Evolutionary conservation across 2,113 vertebrate species (phyloP), one percentile per base, ranked within the genome.

Genomic region (Heteronetta atricapilla): DNA sequence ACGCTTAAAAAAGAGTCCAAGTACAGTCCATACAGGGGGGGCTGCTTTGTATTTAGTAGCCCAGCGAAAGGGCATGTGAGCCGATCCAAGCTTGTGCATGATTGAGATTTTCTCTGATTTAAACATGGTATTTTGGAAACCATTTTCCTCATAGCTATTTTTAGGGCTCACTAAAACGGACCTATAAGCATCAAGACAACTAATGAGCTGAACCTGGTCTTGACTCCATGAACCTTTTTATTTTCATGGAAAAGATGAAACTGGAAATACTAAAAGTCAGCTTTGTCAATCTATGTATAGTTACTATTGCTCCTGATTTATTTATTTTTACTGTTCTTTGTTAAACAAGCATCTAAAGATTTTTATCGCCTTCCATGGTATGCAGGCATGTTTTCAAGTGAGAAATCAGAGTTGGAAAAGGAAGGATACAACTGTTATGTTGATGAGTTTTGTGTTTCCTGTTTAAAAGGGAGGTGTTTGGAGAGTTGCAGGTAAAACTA

Each of bases 111-210:
- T 84, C 66, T 81, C 77, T 72, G 42, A 10, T 75, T 55, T 38
- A 68, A 87, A 36, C 0, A 0, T 8, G 33, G 38, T 62, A 28
- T 50, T 81, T 38, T 9, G 56, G 66, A 89, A 75, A 81, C 52
- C 7, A 34, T 56, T 28, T 67, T 73, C 36, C 70, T 86, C 59
- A 16, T 31, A 6, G 50, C 56, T 89, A 21, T 72, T 78, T 88
- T 78, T 89, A 87, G 77, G 34, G 36, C 17, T 70, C 52, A 19
- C 59, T 67, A 18, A 82, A 73, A 36, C 19, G 75, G 34, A 75
- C 23, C 62, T 88, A 33, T 16, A 80, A 92, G 48, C 59, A 86
- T 80, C 31, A 38, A 72, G 89, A 55, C 67, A 53, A 83, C 80
- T 86, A 89, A 69, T 55, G 84, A 95, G 89, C 77, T 46, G 34